A percentile compares a stretch with the other conserved stretches of the same genome.
Conservation (phyloP, 2,888 invertebrate genomes). For the Watsonalla binaria region DNA sequence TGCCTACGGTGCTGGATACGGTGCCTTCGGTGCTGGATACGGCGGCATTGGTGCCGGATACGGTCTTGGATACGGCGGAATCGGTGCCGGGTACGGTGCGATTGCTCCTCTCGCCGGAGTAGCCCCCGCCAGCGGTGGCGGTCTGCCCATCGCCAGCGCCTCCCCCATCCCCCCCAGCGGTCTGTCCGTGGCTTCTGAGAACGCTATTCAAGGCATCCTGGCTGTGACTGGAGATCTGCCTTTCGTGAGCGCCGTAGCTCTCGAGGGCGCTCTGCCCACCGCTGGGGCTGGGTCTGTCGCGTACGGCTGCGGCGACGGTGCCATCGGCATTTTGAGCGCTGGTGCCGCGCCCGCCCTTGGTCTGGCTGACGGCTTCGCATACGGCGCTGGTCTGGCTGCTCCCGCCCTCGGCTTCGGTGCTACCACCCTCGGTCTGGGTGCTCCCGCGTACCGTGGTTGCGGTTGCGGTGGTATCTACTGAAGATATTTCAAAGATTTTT, state of each 20-base stretch:
- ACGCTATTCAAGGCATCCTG: conserved; percentile 5
- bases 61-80: not conserved
- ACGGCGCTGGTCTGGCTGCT: conserved; percentile 1
- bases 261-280: conserved; percentile 25
- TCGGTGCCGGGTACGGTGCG: not conserved
- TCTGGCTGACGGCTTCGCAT: conserved; percentile 3
- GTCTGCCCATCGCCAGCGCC: conserved; percentile 11
- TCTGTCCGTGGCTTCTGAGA: conserved; percentile 13
- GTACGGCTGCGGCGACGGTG: conserved; percentile 14
- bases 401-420: conserved; percentile 10
- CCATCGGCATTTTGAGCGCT: conserved; percentile 3
- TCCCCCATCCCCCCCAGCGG: conserved; percentile 22
- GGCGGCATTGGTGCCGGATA: conserved; percentile 1
- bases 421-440: not conserved
- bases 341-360: conserved; percentile 4
- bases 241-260: conserved; percentile 23
- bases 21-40: too few relatives aligned
- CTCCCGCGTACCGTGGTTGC: not conserved
- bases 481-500: too few relatives aligned
- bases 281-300: conserved; percentile 14
- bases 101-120: not conserved
- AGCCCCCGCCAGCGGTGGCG: conserved; percentile 6
- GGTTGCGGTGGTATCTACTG: not conserved
- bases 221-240: conserved; percentile 20
- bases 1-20: too few relatives aligned